Base-by-base conservation (phyloP, 2,797 vertebrate species). In the Gymnothorax reevesii region DNA sequence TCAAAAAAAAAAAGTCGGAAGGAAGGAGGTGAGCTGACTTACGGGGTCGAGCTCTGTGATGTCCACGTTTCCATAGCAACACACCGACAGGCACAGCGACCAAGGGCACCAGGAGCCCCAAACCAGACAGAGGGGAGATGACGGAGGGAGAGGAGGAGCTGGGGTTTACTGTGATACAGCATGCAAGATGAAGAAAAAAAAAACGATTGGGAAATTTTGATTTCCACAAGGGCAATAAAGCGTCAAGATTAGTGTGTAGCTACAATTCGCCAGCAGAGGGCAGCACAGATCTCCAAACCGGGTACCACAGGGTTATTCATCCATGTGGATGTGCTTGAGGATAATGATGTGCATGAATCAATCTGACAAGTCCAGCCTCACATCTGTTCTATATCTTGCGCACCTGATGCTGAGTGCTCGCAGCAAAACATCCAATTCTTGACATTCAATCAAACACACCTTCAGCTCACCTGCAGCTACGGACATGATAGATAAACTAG, bases 31-130 rank as follows among this genome's bases (percentile, higher is more conserved):
- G 86, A 60, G 89, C 91, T 93, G 93, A 94, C 95, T 96, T 93
- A 97, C 96, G 90, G 17, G 86, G 92, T 88, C 89, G 90, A 91
- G 92, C 92, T 92, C 93, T 91, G 92, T 88, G 89, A 87, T 93
- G 91, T 92, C 94, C 93, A 91, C 90, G 95, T 96, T 93, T 94
- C 95, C 95, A 96, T 96, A 96, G 95, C 93, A 97, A 96, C 95
- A 95, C 93, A 89, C 92, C 92, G 88, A 92, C 92, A 91, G 92
- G 92, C 86, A 88, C 89, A 13, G 94, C 93, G 94, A 93, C 92
- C 93, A 95, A 89, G 91, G 95, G 95, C 90, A 95, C 93, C 90
- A 96, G 89, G 91, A 96, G 94, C 91, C 96, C 94, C 92, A 96
- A 94, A 88, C 93, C 92, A 88, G 90, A 93, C 86, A 96, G 94